Base-by-base conservation (phyloP, 2,888 invertebrate genomes). In the Scaptomyza reducta region DNA sequence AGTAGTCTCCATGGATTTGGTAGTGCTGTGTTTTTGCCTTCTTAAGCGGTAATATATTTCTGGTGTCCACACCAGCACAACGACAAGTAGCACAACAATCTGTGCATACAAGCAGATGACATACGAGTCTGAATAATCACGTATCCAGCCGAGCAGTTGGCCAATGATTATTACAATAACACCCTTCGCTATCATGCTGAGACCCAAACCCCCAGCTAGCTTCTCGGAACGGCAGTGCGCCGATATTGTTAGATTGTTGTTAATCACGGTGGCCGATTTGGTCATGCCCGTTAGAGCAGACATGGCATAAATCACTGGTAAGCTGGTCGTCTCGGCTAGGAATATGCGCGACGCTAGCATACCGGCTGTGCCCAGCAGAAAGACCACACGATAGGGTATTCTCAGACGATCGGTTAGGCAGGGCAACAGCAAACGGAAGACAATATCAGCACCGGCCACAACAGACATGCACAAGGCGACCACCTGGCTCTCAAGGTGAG, bases 131-230 rank as follows among this genome's bases (percentile, higher is more conserved):
- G 94, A 94, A 57, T 92, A 93, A 83, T 96, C 96, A 77, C 95
- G 93, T 53, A 95, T 92, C 93, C 94, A 94, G 18, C 95, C 91
- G n/a, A 93, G 87, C 7, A 93, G 71, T 76, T 95, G 95, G 1
- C 95, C 95, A 1, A 94, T 87, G 1, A 94, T 93, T 6, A 95
- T 94, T 0, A 95, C 94, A 33, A 94, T 92, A 2, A 95, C 86
- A 3, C 95, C 95, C 92, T 95, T 95, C 0, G 94, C 93, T 49
- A 95, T 92, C 95, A 95, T 95, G 73, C 95, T 95, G 2, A 95
- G 92, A 0, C 95, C 95, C 2, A 95, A 93, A 0, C 95, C 95
- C 0, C 95, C 94, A 0, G 95, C 94, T 0, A 95, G 82, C 74
- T 93, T 93, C 9, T 92, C 94, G 67, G 94, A 92, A 13, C 92